These are phyloP conservation scores for Ectemnius cavifrons DNA, from an alignment of 2,888 invertebrate genomes.

Conservation along the genomic window DNA sequence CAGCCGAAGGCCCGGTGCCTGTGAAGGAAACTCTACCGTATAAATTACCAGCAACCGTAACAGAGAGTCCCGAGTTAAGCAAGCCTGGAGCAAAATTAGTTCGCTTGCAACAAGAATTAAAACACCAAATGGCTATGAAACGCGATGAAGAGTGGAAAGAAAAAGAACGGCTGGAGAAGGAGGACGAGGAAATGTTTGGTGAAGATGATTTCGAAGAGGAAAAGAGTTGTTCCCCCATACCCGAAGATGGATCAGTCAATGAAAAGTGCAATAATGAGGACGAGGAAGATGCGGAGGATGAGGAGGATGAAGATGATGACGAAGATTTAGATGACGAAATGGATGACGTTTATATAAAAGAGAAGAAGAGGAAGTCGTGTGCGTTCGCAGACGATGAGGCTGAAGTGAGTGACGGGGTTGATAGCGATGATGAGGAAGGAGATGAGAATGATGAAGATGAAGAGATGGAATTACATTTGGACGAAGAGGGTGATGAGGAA, in stretches of 20 bases:
- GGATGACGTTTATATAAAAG: constrained; percentile 40
- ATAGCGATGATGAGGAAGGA: neutral
- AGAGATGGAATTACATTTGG: constrained; percentile 34
- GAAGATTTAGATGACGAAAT: constrained; percentile 28
- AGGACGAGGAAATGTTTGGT: constrained; percentile 67
- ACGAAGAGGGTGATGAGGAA: constrained; percentile 51
- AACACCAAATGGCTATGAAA: constrained; percentile 85
- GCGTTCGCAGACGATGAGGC: constrained; percentile 80
- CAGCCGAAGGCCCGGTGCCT: constrained; percentile 50
- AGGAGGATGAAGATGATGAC: constrained; percentile 64
- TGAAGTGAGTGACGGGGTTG: constrained; percentile 72
- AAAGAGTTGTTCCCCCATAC: neutral
- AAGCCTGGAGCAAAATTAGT: constrained; percentile 86
- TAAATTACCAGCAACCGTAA: constrained; percentile 48
- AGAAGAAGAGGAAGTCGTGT: constrained; percentile 55
- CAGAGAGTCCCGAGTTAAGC: constrained; percentile 71
- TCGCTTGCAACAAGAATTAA: constrained; percentile 85
- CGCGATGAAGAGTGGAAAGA: constrained; percentile 85
- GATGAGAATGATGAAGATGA: constrained; percentile 60
- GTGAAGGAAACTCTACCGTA: constrained; percentile 55
- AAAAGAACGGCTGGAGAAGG: constrained; percentile 78
- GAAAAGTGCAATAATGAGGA: constrained; percentile 67
- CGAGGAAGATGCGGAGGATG: constrained; percentile 71
- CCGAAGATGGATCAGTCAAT: constrained; percentile 57
- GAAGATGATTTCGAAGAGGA: constrained; percentile 47